Evolutionary conservation across 2,113 vertebrate species (phyloP), one percentile per base, ranked within the genome.

Genomic region (Channa maculata): DNA sequence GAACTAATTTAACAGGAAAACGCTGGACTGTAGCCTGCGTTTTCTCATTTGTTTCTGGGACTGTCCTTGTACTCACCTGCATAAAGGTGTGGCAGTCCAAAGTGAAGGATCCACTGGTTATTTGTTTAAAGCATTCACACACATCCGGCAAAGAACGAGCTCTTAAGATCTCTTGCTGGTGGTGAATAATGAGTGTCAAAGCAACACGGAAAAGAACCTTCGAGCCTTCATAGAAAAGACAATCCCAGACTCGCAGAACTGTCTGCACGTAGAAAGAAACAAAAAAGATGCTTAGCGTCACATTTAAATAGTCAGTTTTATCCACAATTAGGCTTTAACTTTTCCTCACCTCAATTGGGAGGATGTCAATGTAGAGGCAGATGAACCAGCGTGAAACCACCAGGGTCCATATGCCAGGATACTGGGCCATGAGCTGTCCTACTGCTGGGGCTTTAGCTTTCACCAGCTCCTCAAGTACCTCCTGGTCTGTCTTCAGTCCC

Each of bases 351-450:
- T 99, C 98, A 39, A 98, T 95, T 0, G 98, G 97, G 65, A 99
- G 96, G 60, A 97, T 84, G 71, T 99, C 98, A 33, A 98, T 96
- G 37, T 96, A 99, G 77, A 99, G 93, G 88, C 98, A 99, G 85
- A 99, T 96, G 85, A 99, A 98, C 98, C 98, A 99, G 44, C 96
- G 96, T 0, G 97, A 98, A 51, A 95, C 97, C 71, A 98, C 91
- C 37, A 99, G 87, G 5, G 94, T 96, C 97, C 98, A 99, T 86
- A 95, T 96, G 59, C 96, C 94, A 0, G 94, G 94, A 0, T 96
- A 96, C 61, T 92, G 91, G 0, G 92, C 95, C 96, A 99, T 96
- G 77, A 95, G 86, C 72, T 96, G 94, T 6, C 95, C 95, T 44
- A 98, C 95, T 0, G 95, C 95, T 0, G 97, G 98, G 48, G 96